Evolutionary conservation across 1,140 invertebrate species (phyloP), one percentile per base, ranked within the genome.

Genomic region (Agraylea sexmaculata): DNA sequence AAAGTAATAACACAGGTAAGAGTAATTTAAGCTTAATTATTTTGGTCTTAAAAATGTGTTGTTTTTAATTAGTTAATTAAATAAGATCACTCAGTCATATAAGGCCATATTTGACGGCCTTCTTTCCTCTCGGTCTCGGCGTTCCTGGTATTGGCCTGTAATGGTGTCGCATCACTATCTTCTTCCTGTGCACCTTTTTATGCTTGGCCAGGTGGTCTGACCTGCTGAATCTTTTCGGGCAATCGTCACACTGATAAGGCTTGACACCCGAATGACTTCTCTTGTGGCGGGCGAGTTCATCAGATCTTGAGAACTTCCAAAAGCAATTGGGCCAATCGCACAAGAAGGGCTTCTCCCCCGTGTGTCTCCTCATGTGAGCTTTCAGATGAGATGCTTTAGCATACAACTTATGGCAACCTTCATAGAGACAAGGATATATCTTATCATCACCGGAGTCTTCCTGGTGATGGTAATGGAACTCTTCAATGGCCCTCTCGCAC

Each of bases 321-420:
- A 74, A 75, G 60, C 92, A 97, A n/a, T 80, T 84, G 2, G 78
- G 68, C 91, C 91, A 96, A 31, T 80, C 84, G 57, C 83, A 87
- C 3, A 69, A 68, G 54, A 95, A 97, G 0, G 92, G 92, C 55
- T 95, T 95, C 61, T 95, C 90, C 1, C 91, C 92, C 1, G 90
- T 87, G 61, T 96, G 92, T 8, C 92, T 73, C 2, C 92, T 70
- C 33, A 94, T 59, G 57, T 97, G 93, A 2, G 92, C 90, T 55
- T 94, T 92, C 15, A 96, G 70, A 59, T 96, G 91, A 6, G 88
- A 92, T 12, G 85, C 81, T 60, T 97, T 97, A 37, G 88, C 87
- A 52, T 97, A 96, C 1, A 83, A 61, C 61, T 86, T 78, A 2
- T 70, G 64, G 49, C 76, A 78, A 34, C 66, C 68, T 13, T 59